Conservation (phyloP, 2,888 invertebrate species). For the Carterocephalus palaemon region DNA sequence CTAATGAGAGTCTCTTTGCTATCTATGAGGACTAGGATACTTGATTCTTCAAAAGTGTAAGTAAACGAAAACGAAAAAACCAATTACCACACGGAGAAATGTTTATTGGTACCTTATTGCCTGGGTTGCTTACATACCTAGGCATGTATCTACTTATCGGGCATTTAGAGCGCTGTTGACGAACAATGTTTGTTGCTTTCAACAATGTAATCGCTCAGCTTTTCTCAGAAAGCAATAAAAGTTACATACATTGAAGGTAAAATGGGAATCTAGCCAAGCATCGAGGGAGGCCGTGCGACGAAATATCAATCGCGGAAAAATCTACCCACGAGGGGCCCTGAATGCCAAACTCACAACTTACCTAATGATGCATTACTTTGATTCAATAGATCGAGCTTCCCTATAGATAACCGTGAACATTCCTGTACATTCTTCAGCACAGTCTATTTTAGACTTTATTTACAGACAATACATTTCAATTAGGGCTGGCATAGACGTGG, state of each 20-base stretch:
- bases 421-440: neutral
- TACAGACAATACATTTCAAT: constrained; percentile 17
- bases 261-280: neutral
- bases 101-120: too few relatives aligned
- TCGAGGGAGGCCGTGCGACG: constrained; percentile 30
- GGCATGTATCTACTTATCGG: too few relatives aligned
- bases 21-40: too few relatives aligned
- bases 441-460: constrained; percentile 7
- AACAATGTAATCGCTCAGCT: too few relatives aligned
- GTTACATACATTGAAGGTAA: constrained; percentile 8
- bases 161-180: too few relatives aligned
- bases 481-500: neutral
- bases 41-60: too few relatives aligned
- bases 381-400: constrained; percentile 36
- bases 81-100: too few relatives aligned
- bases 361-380: constrained; percentile 54
- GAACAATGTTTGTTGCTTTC: too few relatives aligned
- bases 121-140: too few relatives aligned
- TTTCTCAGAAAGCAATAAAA: constrained; percentile 1
- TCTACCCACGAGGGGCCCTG: constrained; percentile 39
- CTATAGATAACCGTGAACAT: constrained; percentile 31
- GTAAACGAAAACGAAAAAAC: too few relatives aligned
- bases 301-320: constrained; percentile 49
- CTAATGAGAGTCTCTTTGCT: too few relatives aligned
- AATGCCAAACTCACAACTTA: constrained; percentile 48